Conservation (phyloP, 2,113 vertebrate genomes). For the Protomyctophum bolini region DNA sequence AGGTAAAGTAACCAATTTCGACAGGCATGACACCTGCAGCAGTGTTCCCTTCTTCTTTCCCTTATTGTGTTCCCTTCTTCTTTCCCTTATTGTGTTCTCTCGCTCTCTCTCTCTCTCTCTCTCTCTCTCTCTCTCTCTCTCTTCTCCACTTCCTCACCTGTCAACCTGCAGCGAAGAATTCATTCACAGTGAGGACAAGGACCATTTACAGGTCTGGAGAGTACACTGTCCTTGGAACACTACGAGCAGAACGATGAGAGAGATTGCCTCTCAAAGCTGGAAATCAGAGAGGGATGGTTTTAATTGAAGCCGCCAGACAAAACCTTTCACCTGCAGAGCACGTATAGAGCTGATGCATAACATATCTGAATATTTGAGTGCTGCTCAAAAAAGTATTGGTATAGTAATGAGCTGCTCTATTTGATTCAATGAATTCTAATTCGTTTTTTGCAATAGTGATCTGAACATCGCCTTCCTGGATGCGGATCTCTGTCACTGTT, state of each 20-base stretch:
- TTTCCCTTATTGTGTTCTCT: background rate
- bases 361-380: background rate
- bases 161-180: conserved; percentile 52
- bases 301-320: background rate
- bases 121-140: background rate
- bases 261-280: conserved; percentile 20
- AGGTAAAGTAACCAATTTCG: conserved; percentile 65
- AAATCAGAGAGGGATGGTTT: background rate
- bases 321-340: background rate
- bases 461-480: too few relatives aligned
- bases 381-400: background rate
- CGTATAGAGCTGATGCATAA: background rate
- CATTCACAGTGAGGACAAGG: conserved; percentile 47
- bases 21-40: conserved; percentile 60
- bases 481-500: too few relatives aligned
- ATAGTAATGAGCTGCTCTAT: too few relatives aligned
- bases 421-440: too few relatives aligned
- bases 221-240: too few relatives aligned
- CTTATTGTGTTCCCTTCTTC: background rate
- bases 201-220: conserved; percentile 51
- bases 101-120: background rate
- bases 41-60: conserved; percentile 15
- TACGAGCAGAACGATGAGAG: background rate
- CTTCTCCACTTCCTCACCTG: conserved; percentile 50
- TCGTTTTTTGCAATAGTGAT: too few relatives aligned